Evolutionary conservation across 2,113 vertebrate genomes (phyloP).

Genomic region (Callopanchax toddi): DNA sequence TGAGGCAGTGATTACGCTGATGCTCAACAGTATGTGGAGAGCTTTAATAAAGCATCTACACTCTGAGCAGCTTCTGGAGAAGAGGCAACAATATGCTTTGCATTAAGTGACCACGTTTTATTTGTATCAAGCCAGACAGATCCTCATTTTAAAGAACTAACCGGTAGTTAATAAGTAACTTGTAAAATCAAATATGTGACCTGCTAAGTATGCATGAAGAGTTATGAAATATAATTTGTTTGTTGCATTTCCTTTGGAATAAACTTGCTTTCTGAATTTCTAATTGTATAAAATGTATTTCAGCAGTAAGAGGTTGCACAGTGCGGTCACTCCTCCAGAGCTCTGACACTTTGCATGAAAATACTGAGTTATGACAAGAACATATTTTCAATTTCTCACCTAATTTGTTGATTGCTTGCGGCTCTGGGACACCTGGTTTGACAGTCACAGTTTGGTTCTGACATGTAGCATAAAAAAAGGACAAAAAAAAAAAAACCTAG

Average conservation of each 20-base stretch:
- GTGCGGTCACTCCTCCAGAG: background rate
- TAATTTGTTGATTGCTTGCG: slow-evolving; percentile 26
- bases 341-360: slow-evolving; percentile 5
- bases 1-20: slow-evolving; percentile 7
- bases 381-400: slow-evolving; percentile 23
- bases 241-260: background rate
- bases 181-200: background rate
- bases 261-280: background rate
- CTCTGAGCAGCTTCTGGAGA: background rate
- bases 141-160: background rate
- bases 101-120: slow-evolving; percentile 2
- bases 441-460: slow-evolving; percentile 17
- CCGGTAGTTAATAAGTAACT: background rate
- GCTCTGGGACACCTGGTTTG: background rate
- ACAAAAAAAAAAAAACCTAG: background rate
- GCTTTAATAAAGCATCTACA: slow-evolving; percentile 6
- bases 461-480: slow-evolving; percentile 12
- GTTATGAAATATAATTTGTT: background rate
- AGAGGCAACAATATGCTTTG: background rate
- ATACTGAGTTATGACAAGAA: slow-evolving; percentile 4
- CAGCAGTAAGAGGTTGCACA: background rate
- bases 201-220: background rate
- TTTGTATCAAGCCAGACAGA: background rate
- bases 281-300: background rate
- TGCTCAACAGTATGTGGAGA: background rate